Base-by-base conservation (phyloP, 2,113 vertebrate species). In the Grantiella picta region DNA sequence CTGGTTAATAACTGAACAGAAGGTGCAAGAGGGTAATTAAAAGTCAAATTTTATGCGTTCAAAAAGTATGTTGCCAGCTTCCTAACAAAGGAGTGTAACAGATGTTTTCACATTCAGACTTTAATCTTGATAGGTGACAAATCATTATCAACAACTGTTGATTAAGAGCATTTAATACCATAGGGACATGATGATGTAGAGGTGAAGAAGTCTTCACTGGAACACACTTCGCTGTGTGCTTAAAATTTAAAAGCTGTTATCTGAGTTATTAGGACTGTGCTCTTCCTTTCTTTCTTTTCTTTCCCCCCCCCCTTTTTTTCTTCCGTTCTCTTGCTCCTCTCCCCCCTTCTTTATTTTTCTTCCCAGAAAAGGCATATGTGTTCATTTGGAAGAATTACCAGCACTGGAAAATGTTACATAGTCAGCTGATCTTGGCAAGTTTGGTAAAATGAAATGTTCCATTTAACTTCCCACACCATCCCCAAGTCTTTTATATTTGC, bases 21-120 rank as follows among this genome's bases (percentile, higher is more conserved):
- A 95, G 53, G 63, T 82, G 4, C 73, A 88, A 45, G 63, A 42
- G 29, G 77, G 63, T 96, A 96, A 96, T 87, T 96, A 94, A 95
- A 95, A 96, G 88, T 96, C 68, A 96, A 85, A 87, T 76, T 81
- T 52, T 64, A 76, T 47, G 31, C 90, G 66, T 94, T 96, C 68
- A 45, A 68, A 95, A 93, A 57, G 54, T 86, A 13, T 78, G 65
- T 84, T 92, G 59, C 73, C 71, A 28, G 86, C 93, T 97, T 94
- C 70, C 60, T 91, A 92, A 93, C 63, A 83, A 69, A 50, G 82
- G 75, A 73, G 52, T n/a, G 35, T 88, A 79, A 88, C 96, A 95
- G 97, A 95, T 97, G 96, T 95, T 97, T 90, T 78, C 87, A n/a
- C 50, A 54, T 97, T 84, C 87, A 92, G 82, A 93, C 90, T 95